Evolutionary conservation across 2,888 invertebrate species (phyloP).

Genomic region (Polietes domitor): DNA sequence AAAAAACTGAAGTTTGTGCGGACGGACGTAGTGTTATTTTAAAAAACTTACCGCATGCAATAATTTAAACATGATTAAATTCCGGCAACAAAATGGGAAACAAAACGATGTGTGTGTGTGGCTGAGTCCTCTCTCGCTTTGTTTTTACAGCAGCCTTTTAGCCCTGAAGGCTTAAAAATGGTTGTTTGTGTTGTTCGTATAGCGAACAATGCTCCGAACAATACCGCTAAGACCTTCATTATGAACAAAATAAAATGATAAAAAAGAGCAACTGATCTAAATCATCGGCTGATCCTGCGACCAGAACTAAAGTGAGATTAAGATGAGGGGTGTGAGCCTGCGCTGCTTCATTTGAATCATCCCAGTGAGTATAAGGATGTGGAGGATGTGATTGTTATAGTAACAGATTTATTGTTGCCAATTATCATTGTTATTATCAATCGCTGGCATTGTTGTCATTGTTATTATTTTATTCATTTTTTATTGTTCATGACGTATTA

Average conservation of each 20-base stretch:
- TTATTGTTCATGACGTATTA: neutral
- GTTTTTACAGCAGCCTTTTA: constrained; percentile 79
- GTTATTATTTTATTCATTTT: neutral
- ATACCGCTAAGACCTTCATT: constrained; percentile 54
- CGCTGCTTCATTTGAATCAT: constrained; percentile 36
- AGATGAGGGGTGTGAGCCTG: constrained; percentile 38
- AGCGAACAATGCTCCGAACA: constrained; percentile 52
- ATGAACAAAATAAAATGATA: constrained; percentile 64
- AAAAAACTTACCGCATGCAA: constrained; percentile 71
- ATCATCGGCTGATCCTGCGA: constrained; percentile 70
- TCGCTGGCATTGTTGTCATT: constrained; percentile 24
- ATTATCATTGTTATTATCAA: constrained; percentile 39
- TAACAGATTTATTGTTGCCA: constrained; percentile 54
- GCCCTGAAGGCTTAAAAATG: constrained; percentile 74
- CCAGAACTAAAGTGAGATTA: constrained; percentile 71
- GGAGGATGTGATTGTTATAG: neutral
- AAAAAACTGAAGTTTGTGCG: constrained; percentile 33
- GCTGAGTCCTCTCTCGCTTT: constrained; percentile 44
- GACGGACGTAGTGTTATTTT: constrained; percentile 23
- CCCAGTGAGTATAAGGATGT: constrained; percentile 31
- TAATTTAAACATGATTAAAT: constrained; percentile 81
- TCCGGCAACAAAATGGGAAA: constrained; percentile 54
- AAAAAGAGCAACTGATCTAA: constrained; percentile 67
- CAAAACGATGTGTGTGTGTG: constrained; percentile 69
- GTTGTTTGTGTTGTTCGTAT: constrained; percentile 16